Evolutionary conservation across 2,113 vertebrate species (phyloP), one percentile per base, ranked within the genome.

Genomic region (Terrapene triunguis): DNA sequence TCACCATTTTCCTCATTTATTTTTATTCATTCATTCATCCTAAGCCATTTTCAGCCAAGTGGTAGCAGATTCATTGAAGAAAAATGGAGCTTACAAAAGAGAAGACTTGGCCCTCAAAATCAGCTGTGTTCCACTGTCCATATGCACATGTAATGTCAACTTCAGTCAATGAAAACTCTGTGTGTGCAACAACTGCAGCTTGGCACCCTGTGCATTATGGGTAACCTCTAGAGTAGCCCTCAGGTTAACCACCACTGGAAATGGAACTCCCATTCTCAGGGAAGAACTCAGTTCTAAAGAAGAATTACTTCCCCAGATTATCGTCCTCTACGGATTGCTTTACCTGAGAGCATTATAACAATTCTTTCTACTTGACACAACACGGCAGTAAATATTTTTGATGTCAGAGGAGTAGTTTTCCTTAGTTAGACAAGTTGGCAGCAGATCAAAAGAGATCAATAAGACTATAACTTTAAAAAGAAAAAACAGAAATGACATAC

Each of bases 1-100:
- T 38, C 65, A 95, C 65, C 53, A 83, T 92, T 93, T 32, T 5
- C 81, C 92, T 97, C 93, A 93, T 93, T 94, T 89, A 10, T 93
- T n/a, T 69, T n/a, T n/a, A 95, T 95, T 97, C 93, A 65, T 47
- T 91, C 89, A 81, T 85, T 86, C 53, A 91, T 87, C 83, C 69
- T 55, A 88, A 87, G 92, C 79, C 42, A 4, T 84, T 92, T 88
- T 82, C 69, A 94, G 96, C 92, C 96, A 94, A 93, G 79, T 59
- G 83, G 80, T 81, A 89, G 89, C 79, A 92, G 87, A 95, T 80
- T 57, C 80, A 91, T 74, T 38, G 78, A 86, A 81, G 62, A 53
- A 50, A 29, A 69, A 94, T 82, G 54, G 29, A 72, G 62, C 10
- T 92, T 72, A 0, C 16, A 44, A 27, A 83, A 12, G 76, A 92